phyloP scores from a whole-genome alignment of 1,140 invertebrate genomes.

The Calliphora vicina region DNA sequence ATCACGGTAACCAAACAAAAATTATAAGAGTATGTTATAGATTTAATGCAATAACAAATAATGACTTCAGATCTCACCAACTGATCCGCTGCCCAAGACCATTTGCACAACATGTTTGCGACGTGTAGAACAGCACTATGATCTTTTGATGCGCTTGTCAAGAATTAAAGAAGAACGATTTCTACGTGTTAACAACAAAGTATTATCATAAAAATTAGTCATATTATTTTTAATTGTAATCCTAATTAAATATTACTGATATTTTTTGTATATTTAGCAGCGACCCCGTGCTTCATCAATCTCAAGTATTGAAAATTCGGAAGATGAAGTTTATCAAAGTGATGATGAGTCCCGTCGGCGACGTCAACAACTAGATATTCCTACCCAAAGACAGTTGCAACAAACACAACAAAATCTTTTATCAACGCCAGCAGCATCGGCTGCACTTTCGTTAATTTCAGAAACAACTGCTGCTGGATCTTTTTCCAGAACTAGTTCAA shows the following conservation, averaged over 20 bases:
- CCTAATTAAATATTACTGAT: not conserved
- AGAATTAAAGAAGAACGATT: constrained; percentile 50
- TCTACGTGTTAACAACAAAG: constrained; percentile 14
- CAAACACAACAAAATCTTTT: not conserved
- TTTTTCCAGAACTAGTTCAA: not conserved
- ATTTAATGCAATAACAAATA: constrained; percentile 36
- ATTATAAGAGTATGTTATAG: not conserved
- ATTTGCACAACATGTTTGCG: constrained; percentile 75
- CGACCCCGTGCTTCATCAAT: not conserved
- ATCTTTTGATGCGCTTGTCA: constrained; percentile 70
- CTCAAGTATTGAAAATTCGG: constrained; percentile 33
- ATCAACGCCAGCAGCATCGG: not conserved
- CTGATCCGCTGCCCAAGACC: constrained; percentile 78
- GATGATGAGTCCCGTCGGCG: not conserved
- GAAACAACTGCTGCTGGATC: not conserved
- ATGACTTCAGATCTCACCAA: constrained; percentile 71
- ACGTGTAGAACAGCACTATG: constrained; percentile 74
- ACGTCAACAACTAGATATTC: not conserved
- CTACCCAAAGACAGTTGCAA: not conserved
- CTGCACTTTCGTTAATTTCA: not conserved
- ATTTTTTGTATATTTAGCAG: not conserved
- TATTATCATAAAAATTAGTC: not conserved
- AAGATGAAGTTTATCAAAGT: constrained; percentile 30
- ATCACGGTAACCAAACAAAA: constrained; percentile 69
- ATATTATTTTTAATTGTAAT: too few species aligned